Evolutionary conservation across 1,140 invertebrate species (phyloP).

Genomic region (Heliconius himera): DNA sequence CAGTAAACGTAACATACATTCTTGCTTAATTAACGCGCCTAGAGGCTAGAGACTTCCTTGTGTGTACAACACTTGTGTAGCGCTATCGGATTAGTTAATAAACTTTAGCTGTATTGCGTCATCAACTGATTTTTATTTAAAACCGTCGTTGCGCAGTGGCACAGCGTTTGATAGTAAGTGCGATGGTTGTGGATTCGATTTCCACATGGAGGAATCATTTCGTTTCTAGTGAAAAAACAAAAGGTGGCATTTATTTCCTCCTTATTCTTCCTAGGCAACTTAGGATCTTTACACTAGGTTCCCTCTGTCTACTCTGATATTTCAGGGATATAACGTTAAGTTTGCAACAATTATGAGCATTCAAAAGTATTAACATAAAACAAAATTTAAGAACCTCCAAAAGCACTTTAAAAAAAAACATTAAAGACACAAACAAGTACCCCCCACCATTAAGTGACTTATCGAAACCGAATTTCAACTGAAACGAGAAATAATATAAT

Average conservation of each 20-base stretch:
- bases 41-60: conserved; percentile 9
- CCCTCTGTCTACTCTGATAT: no score
- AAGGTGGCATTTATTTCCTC: no score
- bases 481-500: conserved; percentile 5
- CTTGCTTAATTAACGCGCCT: conserved; percentile 69
- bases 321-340: no score
- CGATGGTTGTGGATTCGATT: no score
- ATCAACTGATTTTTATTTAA: background rate
- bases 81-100: conserved; percentile 6
- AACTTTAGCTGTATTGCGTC: conserved; percentile 2
- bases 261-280: no score
- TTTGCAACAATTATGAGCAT: background rate
- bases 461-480: background rate
- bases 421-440: background rate
- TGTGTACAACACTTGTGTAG: conserved; percentile 13
- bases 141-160: no score
- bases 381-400: no score
- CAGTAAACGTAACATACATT: conserved; percentile 49
- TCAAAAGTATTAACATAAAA: background rate
- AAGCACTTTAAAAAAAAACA: no score
- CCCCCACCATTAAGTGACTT: background rate
- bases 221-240: no score
- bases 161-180: no score
- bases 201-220: no score
- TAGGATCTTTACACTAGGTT: no score